Evolutionary conservation across 2,888 invertebrate genomes (phyloP), one percentile per base, ranked within the genome.

Genomic region (Andrena praecox): DNA sequence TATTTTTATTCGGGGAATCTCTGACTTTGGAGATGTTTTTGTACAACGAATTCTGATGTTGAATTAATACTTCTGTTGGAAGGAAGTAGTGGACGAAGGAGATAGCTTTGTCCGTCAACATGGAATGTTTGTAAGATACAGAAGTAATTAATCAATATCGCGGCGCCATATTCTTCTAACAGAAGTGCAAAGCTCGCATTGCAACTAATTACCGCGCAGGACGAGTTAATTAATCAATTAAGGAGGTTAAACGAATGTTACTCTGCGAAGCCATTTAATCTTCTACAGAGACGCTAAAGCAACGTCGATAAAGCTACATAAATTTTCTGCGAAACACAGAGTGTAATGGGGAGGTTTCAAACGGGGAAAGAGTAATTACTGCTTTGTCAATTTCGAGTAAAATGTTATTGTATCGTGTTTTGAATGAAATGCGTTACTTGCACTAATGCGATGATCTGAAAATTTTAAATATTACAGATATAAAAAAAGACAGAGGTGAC

Each of bases 171-270:
- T 33, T 29, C 2, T 12, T 27, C 72, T 4, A 33, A 54, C n/a
- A 24, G 2, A 31, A 72, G 63, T 63, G 56, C 56, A 52, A 72
- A 54, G 68, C 79, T 79, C 60, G 67, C 50, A 54, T 56, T 68
- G 62, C 50, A 68, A 63, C 50, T 63, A 56, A 72, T 77, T 72
- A 63, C 24, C 50, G 16, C 63, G 33, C 68, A 79, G 68, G 31
- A 35, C 72, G 54, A 62, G 77, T 63, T 50, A 63, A 80, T 79
- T 72, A 80, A 68, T 50, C 79, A 79, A 79, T 80, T 63, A 80
- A 79, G 24, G 68, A 79, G 80, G 80, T 80, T 80, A 80, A 80
- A 68, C 24, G 80, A 80, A 48, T 72, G 68, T 68, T 78, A 50
- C 54, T 54, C 35, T 52, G 42, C 31, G 12, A 63, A 68, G 56